Evolutionary conservation across 2,888 invertebrate genomes (phyloP), one percentile per base, ranked within the genome.

Genomic region (Zaprionus obscuricornis): DNA sequence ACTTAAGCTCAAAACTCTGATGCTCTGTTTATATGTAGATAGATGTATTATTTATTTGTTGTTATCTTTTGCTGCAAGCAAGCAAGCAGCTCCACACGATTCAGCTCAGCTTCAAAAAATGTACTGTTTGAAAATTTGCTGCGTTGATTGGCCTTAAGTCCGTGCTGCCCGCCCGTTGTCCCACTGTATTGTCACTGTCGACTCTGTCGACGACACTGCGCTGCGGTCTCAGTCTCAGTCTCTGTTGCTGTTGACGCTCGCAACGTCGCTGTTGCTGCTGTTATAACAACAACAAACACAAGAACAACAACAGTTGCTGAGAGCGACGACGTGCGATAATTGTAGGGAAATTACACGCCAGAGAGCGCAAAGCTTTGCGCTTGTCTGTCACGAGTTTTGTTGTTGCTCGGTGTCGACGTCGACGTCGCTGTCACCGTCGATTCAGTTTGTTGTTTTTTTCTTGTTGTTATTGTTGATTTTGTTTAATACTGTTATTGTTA

Each of bases 121-220:
- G 70, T 76, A 78, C 78, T 78, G 84, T 84, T 81, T 76, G 70
- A 78, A 78, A 76, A 73, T 76, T 81, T 62, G 67, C 66, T 76
- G 74, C 77, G 84, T 81, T 84, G 84, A 84, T 84, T 76, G 77
- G 78, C 76, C 84, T 76, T 73, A 83, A 79, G 78, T 67, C 64
- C 60, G 51, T 69, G 65, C 59, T 64, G 60, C 50, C 63, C 43
- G 56, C 60, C 62, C 51, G 65, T n/a, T n/a, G n/a, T n/a, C n/a
- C 55, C 54, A 66, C 37, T 50, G 45, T 46, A 51, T 59, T 54
- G 69, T 16, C 46, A 45, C 34, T 11, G 69, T 24, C 43, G 52
- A 3, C 34, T n/a, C n/a, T n/a, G n/a, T n/a, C n/a, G n/a, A n/a
- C n/a, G n/a, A n/a, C n/a, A n/a, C n/a, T n/a, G n/a, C n/a, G n/a